These are phyloP conservation scores for Eumaeus atala DNA, from an alignment of 1,140 invertebrate genomes.

Conservation along the genomic window DNA sequence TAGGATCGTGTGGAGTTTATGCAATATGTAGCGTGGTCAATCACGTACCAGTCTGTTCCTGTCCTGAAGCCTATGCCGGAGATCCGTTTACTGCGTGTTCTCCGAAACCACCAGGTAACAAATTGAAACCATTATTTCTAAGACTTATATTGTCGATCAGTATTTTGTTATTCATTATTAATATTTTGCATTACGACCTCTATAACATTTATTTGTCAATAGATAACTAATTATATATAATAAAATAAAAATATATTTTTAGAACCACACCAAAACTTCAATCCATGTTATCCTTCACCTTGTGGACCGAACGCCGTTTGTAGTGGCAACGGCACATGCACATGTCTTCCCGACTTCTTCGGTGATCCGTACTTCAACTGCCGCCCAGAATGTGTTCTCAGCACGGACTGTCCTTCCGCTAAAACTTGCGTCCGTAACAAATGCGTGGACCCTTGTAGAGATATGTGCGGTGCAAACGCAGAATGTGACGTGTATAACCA, in stretches of 20 bases:
- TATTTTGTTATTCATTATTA: too few relatives aligned
- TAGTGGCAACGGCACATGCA: slow-evolving; percentile 77
- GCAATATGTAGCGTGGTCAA: slow-evolving; percentile 86
- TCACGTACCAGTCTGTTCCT: slow-evolving; percentile 86
- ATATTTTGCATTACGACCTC: too few relatives aligned
- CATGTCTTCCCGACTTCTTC: slow-evolving; percentile 81
- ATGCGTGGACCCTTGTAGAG: slow-evolving; percentile 83
- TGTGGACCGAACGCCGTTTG: slow-evolving; percentile 80
- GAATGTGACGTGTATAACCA: slow-evolving; percentile 80
- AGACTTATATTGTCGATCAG: too few relatives aligned
- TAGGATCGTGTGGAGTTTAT: slow-evolving; percentile 87
- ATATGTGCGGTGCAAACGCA: slow-evolving; percentile 80
- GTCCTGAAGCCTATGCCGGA: slow-evolving; percentile 80
- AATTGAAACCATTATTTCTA: slow-evolving; percentile 12
- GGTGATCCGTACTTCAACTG: slow-evolving; percentile 77
- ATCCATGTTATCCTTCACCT: slow-evolving; percentile 80
- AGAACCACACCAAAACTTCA: slow-evolving; percentile 56
- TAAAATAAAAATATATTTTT: too few relatives aligned
- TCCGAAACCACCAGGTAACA: slow-evolving; percentile 75
- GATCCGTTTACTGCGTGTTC: slow-evolving; percentile 81
- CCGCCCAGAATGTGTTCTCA: slow-evolving; percentile 81
- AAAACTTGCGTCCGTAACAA: slow-evolving; percentile 82
- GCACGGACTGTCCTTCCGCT: slow-evolving; percentile 79
- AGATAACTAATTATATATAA: too few relatives aligned
- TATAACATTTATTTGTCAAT: too few relatives aligned